Conservation (phyloP, 2,888 invertebrate species). For the Digitonthophagus gazella region DNA sequence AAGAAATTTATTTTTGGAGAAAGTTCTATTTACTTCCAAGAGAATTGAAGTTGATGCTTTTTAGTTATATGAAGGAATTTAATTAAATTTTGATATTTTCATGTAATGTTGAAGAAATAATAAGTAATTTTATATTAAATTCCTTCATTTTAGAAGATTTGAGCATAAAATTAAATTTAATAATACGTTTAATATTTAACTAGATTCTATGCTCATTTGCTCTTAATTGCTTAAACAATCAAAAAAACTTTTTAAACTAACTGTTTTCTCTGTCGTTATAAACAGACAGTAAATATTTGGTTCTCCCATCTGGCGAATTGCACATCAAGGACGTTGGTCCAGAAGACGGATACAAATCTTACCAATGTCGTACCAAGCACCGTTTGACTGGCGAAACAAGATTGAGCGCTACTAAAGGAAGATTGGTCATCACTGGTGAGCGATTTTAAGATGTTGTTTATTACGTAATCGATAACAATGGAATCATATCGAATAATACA, state of each 20-base stretch:
- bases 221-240: no score
- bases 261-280: conserved; percentile 15
- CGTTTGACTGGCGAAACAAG: conserved; percentile 90
- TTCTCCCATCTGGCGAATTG: conserved; percentile 90
- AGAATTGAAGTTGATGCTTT: not conserved
- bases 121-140: not conserved
- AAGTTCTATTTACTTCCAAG: no score
- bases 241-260: no score
- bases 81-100: no score
- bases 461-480: not conserved
- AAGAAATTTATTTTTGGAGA: no score
- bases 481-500: conserved; percentile 19
- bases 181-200: no score
- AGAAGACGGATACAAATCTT: conserved; percentile 91
- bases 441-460: conserved; percentile 38
- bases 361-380: conserved; percentile 92
- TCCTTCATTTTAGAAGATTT: not conserved
- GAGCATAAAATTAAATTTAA: not conserved
- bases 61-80: not conserved
- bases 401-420: conserved; percentile 89
- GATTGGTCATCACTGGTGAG: conserved; percentile 94
- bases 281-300: conserved; percentile 92
- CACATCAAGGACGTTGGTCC: conserved; percentile 94
- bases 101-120: no score
- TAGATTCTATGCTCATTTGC: no score